Evolutionary conservation across 2,888 invertebrate genomes (phyloP), one percentile per base, ranked within the genome.

Genomic region (Yponomeuta malinellus): DNA sequence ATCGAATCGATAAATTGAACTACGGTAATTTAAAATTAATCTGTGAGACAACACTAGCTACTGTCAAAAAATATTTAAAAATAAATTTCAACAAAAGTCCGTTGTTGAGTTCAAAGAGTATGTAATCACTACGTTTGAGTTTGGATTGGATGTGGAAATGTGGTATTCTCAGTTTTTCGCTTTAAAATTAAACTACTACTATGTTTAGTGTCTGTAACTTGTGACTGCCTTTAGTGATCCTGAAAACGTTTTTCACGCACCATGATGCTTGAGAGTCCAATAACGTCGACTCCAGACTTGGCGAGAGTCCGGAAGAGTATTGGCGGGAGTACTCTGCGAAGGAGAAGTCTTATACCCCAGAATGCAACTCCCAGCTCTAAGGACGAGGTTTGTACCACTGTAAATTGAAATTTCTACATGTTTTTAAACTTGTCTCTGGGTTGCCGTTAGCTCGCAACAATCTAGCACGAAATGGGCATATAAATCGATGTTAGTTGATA

Each of bases 271-370:
- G 89, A 89, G 75, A 87, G 79, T 75, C 84, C 86, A 15, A 83
- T 89, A 77, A 81, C 82, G 64, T 86, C 86, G 31, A 88, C 85
- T 68, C 83, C 88, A 66, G 82, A 78, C 33, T 73, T 86, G 70
- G 73, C 80, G 66, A 83, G 87, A 72, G 71, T 81, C 67, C 88
- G 73, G 31, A 75, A 75, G 68, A 74, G 90, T 80, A 74, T 86
- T 87, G 87, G 88, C 87, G 90, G 89, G 83, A 89, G 85, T 72
- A 48, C 88, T 33, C 80, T 86, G 66, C 78, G 78, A 73, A 83
- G 89, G 72, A 81, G 90, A 72, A 90, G 87, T 81, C 83, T 90
- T 29, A 82, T 89, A 71, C 83, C 87, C 0, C 84, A 87, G 72
- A 78, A 73, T 70, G 78, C 82, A 67, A 76, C 79, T 72, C 75